Conservation (phyloP, 1,140 invertebrate species). For the Nixonia krombeini region DNA sequence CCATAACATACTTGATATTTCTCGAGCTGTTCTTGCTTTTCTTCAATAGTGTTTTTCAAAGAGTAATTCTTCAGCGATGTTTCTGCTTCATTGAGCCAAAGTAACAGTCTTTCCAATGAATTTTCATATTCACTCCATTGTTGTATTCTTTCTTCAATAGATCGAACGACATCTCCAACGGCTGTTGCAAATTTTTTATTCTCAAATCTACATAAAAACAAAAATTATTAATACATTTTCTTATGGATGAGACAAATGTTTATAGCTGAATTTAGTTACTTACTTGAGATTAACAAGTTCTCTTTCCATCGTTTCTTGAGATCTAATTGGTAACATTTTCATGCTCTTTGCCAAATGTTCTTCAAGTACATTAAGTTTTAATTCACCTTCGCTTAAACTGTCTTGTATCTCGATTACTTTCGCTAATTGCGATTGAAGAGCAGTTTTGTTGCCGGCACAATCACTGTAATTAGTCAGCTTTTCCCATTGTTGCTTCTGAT, state of each 20-base stretch:
- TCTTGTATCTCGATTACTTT: slow-evolving; percentile 86
- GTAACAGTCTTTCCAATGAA: slow-evolving; percentile 84
- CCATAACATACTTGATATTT: slow-evolving; percentile 84
- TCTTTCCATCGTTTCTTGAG: slow-evolving; percentile 85
- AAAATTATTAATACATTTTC: slow-evolving; percentile 8
- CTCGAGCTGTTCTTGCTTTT: slow-evolving; percentile 90
- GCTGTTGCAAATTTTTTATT: slow-evolving; percentile 86
- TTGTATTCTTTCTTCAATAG: slow-evolving; percentile 86
- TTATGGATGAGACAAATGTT: neutral
- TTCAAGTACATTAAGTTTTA: slow-evolving; percentile 79
- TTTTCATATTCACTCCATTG: slow-evolving; percentile 94
- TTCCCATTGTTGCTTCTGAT: slow-evolving; percentile 91
- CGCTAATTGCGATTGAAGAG: slow-evolving; percentile 79
- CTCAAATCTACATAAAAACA: slow-evolving; percentile 74
- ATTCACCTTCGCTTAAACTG: slow-evolving; percentile 80
- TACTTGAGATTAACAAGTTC: slow-evolving; percentile 82
- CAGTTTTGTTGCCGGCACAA: slow-evolving; percentile 85
- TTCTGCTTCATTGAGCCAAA: slow-evolving; percentile 91
- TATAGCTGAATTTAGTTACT: slow-evolving; percentile 15
- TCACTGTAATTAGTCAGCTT: slow-evolving; percentile 83
- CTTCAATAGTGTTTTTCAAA: slow-evolving; percentile 86
- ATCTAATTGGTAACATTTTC: slow-evolving; percentile 78
- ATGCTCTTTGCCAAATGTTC: slow-evolving; percentile 79
- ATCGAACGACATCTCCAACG: slow-evolving; percentile 82
- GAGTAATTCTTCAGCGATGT: slow-evolving; percentile 88